Base-by-base conservation (phyloP, 2,888 invertebrate species). In the Rhorus exstirpatorius region DNA sequence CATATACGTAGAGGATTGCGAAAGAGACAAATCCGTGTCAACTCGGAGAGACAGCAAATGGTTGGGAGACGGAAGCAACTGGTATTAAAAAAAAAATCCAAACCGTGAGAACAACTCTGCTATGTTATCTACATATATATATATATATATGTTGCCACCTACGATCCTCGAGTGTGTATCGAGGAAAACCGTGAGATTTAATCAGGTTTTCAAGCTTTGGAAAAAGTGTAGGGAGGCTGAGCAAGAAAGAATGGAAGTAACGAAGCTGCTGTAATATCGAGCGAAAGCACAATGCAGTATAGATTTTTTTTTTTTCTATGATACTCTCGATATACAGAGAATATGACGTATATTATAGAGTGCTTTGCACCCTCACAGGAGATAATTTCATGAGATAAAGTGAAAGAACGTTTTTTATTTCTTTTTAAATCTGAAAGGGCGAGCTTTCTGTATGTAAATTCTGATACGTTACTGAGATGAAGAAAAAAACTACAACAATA, bases 41-140 rank as follows among this genome's bases (percentile, higher is more conserved):
- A 58, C 19, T 19, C 31, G 51, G 53, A 70, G 68, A 61, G 38
- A 82, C 58, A 82, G 82, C 82, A 82, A 82, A 78, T 79, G 78
- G 82, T 82, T 75, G 82, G 65, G 14, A 41, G 70, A 78, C 78
- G 82, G 63, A 70, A 78, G 82, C 82, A 82, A 82, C 82, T 82
- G 78, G 82, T 82, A 70, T 41, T 71, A 35, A 78, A 51, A 78
- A 63, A 72, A 77, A 67, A 81, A 31, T 31, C 49, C 51, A 70
- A 63, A 75, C 58, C 51, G 74, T 51, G 70, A 74, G 78, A 74
- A 63, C 19, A 19, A 7, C 46, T 38, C 55, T 51, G 35, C 63
- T 71, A 35, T 68, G 21, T 55, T 55, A 61, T 71, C 31, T 8
- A 12, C 10, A 35, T 8, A 24, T n/a, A 31, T 17, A 10, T 24